These are phyloP conservation scores for Philypnodon macrostomus DNA, from an alignment of 2,797 vertebrate genomes.

Conservation along the genomic window DNA sequence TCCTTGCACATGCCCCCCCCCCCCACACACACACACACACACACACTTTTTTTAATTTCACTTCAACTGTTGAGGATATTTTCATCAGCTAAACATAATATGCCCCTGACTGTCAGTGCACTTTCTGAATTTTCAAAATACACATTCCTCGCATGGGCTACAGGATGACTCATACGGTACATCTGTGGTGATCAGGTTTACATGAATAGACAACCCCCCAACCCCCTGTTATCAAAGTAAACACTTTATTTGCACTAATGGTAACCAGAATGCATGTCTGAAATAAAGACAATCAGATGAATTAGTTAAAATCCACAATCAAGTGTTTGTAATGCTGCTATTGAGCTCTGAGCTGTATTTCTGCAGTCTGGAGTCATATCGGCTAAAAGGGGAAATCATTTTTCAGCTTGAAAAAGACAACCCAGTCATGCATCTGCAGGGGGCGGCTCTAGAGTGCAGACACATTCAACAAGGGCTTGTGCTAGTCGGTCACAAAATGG, in stretches of 20 bases:
- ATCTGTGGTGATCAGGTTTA: not conserved
- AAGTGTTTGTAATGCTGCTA: not conserved
- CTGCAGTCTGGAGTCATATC: not conserved
- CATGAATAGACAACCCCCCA: constrained; percentile 7
- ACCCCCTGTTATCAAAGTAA: constrained; percentile 1
- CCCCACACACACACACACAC: too few relatives aligned
- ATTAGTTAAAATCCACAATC: not conserved
- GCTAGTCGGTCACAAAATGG: constrained; percentile 15
- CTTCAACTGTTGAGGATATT: not conserved
- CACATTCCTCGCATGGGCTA: not conserved
- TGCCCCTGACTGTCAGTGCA: not conserved
- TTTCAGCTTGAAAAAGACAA: constrained; percentile 8
- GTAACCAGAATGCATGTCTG: not conserved
- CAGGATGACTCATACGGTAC: constrained; percentile 3
- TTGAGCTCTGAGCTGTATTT: not conserved
- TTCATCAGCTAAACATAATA: constrained; percentile 10
- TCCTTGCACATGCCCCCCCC: too few relatives aligned
- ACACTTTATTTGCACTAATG: not conserved
- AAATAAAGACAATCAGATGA: not conserved
- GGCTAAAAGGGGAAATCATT: not conserved
- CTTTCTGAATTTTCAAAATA: constrained; percentile 1
- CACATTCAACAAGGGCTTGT: constrained; percentile 14
- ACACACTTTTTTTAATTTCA: too few relatives aligned
- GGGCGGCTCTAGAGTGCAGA: constrained; percentile 24
- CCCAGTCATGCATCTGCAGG: constrained; percentile 2